phyloP scores from a whole-genome alignment of 2,888 invertebrate species.

The Hymenopus coronatus region DNA sequence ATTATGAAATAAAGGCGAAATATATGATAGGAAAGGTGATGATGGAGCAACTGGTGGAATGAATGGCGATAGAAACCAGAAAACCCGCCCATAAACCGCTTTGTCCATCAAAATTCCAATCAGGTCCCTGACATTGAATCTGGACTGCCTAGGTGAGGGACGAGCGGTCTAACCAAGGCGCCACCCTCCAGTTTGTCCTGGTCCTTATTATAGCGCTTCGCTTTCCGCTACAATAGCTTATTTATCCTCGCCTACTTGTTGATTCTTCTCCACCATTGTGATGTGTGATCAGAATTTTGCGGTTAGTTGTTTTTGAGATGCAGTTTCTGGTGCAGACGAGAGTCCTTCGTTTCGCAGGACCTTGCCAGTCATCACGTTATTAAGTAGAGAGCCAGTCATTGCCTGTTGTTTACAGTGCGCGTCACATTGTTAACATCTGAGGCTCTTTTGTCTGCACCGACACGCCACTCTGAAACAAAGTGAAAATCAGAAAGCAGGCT shows the following conservation, averaged over 20 bases:
- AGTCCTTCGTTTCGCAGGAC: not conserved
- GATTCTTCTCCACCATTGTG: not conserved
- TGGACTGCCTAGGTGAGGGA: no score
- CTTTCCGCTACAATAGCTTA: not conserved
- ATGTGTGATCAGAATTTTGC: not conserved
- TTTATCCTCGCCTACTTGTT: not conserved
- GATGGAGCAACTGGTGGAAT: no score
- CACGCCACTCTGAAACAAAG: not conserved
- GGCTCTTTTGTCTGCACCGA: not conserved
- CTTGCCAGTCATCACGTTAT: not conserved
- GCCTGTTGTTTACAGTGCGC: not conserved
- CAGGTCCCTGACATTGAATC: no score
- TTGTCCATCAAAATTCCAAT: no score
- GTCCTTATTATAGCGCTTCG: not conserved
- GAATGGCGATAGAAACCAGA: no score
- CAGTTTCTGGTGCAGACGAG: not conserved
- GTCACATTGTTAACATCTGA: not conserved
- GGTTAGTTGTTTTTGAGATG: not conserved
- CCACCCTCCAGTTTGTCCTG: no score
- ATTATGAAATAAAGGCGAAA: no score
- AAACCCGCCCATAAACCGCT: no score
- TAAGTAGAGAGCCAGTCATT: not conserved
- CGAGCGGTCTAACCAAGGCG: no score
- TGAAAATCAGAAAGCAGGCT: not conserved
- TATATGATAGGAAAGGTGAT: no score